A percentile compares a stretch with the other conserved stretches of the same genome.
These are phyloP conservation scores for Smutsia gigantea DNA, from an alignment of 2,797 vertebrate species.

Conservation along the genomic window DNA sequence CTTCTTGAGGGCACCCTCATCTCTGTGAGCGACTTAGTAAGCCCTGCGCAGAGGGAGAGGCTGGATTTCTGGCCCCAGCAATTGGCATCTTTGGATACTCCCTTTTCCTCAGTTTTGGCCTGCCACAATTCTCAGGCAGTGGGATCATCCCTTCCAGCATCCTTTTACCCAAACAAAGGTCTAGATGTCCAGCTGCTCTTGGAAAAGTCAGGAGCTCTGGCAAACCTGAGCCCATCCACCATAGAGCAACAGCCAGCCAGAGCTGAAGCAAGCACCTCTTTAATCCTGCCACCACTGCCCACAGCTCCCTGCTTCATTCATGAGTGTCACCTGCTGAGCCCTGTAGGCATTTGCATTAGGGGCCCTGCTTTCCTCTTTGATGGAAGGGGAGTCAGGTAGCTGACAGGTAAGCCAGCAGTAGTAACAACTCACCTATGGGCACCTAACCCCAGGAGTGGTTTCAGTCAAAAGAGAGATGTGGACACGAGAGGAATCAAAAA, in stretches of 20 bases:
- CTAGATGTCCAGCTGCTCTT: constrained; percentile 33
- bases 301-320: not conserved
- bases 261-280: not conserved
- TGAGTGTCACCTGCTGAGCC: not conserved
- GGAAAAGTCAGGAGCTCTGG: not conserved
- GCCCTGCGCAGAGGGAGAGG: not conserved
- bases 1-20: not conserved
- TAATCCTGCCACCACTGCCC: not conserved
- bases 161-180: not conserved
- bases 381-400: not conserved
- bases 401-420: not conserved
- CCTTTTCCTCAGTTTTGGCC: not conserved
- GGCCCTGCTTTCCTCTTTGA: constrained; percentile 4
- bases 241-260: not conserved
- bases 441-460: not conserved
- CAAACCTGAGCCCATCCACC: not conserved
- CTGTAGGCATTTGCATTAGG: not conserved
- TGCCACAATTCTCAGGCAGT: not conserved
- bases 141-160: not conserved
- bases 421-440: not conserved
- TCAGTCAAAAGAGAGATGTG: not conserved
- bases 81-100: not conserved
- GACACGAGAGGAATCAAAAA: not conserved
- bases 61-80: not conserved
- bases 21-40: not conserved